Conservation (phyloP, 2,797 vertebrate genomes). For the Aselliscus stoliczkanus region DNA sequence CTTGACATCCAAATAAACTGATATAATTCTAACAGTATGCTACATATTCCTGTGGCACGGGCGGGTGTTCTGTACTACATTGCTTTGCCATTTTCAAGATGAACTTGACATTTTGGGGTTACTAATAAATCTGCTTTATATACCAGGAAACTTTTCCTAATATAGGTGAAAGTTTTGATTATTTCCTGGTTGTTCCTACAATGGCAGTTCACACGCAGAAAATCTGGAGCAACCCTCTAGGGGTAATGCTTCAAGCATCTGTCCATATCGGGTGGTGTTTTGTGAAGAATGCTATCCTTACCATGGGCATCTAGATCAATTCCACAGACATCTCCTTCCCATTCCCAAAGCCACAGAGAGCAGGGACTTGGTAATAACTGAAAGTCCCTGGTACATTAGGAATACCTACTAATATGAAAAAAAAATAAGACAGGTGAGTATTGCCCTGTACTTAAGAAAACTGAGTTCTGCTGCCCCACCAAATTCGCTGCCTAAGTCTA, state of each 20-base stretch:
- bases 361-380: background rate
- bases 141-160: background rate
- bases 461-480: background rate
- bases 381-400: background rate
- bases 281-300: background rate
- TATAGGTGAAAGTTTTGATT: background rate
- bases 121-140: background rate
- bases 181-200: background rate
- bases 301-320: background rate
- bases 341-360: background rate
- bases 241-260: background rate
- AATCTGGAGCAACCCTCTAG: background rate
- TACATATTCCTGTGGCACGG: background rate
- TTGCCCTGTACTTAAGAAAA: background rate
- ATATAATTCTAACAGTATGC: background rate
- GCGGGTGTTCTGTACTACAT: background rate
- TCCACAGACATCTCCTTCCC: background rate
- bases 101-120: background rate
- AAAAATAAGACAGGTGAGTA: background rate
- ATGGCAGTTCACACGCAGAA: background rate
- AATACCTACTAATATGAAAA: background rate
- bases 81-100: conserved; percentile 13
- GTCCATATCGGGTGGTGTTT: background rate
- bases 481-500: background rate
- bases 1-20: conserved; percentile 20